A percentile compares a stretch with the other conserved stretches of the same genome.
Evolutionary conservation across 2,113 vertebrate species (phyloP).

Genomic region (Megalops atlanticus): DNA sequence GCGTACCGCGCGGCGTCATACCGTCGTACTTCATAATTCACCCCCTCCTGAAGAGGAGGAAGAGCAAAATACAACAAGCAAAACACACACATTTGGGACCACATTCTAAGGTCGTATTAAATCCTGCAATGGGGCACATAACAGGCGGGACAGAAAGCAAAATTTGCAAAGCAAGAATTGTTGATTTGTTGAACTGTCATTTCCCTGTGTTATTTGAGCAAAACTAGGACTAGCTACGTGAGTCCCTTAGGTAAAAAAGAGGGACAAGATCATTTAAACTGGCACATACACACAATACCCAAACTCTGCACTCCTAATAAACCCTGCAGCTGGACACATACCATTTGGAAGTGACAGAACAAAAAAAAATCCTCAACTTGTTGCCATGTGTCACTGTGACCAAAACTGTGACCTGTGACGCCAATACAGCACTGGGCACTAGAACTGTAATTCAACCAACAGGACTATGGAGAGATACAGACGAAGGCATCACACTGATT

Average conservation of each 20-base stretch:
- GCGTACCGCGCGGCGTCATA: conserved; percentile 80
- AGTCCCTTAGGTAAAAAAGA: no score
- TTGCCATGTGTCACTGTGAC: background rate
- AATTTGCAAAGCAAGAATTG: no score
- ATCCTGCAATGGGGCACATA: background rate
- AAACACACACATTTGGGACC: conserved; percentile 7
- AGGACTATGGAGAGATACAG: background rate
- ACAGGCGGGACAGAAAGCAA: background rate
- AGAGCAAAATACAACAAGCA: background rate
- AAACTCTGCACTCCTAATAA: background rate
- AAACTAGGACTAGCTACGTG: no score
- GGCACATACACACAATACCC: background rate
- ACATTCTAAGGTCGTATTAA: no score
- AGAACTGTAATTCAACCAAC: background rate
- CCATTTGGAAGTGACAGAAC: background rate
- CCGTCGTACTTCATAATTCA: conserved; percentile 80
- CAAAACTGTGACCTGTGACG: background rate
- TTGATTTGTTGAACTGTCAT: no score
- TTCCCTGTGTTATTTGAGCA: background rate
- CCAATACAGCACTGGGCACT: background rate
- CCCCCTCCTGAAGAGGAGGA: conserved; percentile 69
- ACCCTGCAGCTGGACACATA: background rate
- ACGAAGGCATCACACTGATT: conserved; percentile 29
- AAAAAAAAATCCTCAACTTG: background rate
- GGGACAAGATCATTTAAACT: no score